Evolutionary conservation across 2,113 vertebrate genomes (phyloP).

Genomic region (Chinchilla lanigera): DNA sequence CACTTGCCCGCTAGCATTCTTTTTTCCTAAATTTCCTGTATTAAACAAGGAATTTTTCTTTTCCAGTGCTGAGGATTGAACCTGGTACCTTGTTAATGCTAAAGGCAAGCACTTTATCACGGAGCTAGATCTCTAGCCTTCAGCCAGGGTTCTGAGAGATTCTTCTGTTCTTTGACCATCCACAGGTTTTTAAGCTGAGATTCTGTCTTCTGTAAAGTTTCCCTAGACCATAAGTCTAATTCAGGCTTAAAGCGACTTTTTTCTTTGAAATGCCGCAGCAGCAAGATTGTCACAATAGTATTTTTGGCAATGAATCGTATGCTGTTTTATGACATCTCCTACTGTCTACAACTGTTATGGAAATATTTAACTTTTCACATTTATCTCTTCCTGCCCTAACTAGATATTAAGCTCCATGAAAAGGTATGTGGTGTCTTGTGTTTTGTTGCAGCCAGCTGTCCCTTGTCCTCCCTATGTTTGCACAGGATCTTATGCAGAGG

Average conservation of each 20-base stretch:
- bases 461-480: background rate
- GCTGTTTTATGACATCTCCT: conserved; percentile 15
- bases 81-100: background rate
- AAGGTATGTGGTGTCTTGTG: background rate
- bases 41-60: background rate
- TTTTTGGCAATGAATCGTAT: background rate
- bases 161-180: background rate
- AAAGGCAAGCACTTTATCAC: background rate
- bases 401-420: background rate
- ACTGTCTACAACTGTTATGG: background rate
- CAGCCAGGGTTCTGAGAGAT: background rate
- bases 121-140: background rate
- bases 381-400: background rate
- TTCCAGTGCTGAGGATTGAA: background rate
- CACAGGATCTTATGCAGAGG: accelerated
- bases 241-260: background rate
- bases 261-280: background rate
- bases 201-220: background rate
- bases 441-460: background rate
- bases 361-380: conserved; percentile 13
- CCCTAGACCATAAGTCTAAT: background rate
- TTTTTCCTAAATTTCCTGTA: background rate
- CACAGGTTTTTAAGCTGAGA: background rate
- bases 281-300: background rate
- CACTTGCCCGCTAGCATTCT: background rate